These are phyloP conservation scores for Chiroxiphia lanceolata DNA, from an alignment of 2,797 vertebrate species.

Conservation along the genomic window DNA sequence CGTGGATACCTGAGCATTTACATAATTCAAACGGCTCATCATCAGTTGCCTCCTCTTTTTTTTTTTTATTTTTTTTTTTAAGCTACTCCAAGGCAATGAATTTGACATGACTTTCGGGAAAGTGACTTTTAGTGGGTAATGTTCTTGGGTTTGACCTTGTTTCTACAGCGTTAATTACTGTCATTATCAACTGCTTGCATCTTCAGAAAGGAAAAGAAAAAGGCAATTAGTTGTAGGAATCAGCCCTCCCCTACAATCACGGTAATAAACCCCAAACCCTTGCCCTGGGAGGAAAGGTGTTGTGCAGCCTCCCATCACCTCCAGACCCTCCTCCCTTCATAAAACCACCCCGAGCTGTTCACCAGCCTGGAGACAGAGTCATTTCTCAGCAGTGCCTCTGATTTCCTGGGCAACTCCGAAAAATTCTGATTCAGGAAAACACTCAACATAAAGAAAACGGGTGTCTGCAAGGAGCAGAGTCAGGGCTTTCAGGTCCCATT, in stretches of 20 bases:
- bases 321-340: neutral
- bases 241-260: neutral
- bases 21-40: slow-evolving; percentile 69
- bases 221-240: slow-evolving; percentile 30
- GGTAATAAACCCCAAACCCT: slow-evolving; percentile 7
- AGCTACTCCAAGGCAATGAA: slow-evolving; percentile 44
- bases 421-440: neutral
- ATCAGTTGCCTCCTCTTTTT: neutral
- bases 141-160: slow-evolving; percentile 58
- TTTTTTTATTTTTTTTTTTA: neutral
- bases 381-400: neutral
- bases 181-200: slow-evolving; percentile 53
- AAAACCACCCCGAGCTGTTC: neutral
- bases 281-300: neutral
- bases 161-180: slow-evolving; percentile 57
- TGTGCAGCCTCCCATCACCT: neutral
- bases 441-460: neutral
- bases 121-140: slow-evolving; percentile 55
- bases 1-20: slow-evolving; percentile 65
- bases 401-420: neutral
- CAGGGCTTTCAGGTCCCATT: neutral
- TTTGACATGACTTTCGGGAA: slow-evolving; percentile 53
- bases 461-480: neutral
- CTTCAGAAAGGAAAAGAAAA: neutral
- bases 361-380: neutral